A percentile compares a stretch with the other conserved stretches of the same genome.
Evolutionary conservation across 2,888 invertebrate species (phyloP).

Genomic region (Amphiduros pacificus): DNA sequence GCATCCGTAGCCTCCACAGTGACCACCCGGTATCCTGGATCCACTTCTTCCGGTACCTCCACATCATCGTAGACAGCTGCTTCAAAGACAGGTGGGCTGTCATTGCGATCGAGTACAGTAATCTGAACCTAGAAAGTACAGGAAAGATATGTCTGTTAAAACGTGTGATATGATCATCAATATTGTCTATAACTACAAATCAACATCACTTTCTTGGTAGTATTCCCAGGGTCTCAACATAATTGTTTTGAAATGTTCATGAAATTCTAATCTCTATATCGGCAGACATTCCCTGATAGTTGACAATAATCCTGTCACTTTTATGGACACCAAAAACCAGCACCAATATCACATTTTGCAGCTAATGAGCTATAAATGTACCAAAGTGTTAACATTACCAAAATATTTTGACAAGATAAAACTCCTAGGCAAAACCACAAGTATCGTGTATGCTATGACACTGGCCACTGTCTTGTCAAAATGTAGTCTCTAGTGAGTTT

Average conservation of each 20-base stretch:
- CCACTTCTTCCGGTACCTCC: constrained; percentile 86
- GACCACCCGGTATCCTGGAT: constrained; percentile 74
- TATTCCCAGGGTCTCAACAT: not conserved
- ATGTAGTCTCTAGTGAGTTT: no score
- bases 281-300: no score
- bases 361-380: no score
- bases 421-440: not conserved
- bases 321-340: no score
- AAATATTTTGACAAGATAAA: no score
- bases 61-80: constrained; percentile 87
- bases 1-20: constrained; percentile 25
- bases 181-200: not conserved
- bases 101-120: constrained; percentile 86
- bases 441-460: not conserved
- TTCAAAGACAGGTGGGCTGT: constrained; percentile 88
- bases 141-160: not conserved
- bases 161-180: not conserved
- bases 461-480: no score
- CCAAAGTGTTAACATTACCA: no score
- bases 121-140: constrained; percentile 74
- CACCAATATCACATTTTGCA: no score
- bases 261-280: no score
- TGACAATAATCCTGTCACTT: no score
- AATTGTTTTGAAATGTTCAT: no score
- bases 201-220: not conserved